Evolutionary conservation across 2,797 vertebrate species (phyloP).

Genomic region (Echiichthys vipera): DNA sequence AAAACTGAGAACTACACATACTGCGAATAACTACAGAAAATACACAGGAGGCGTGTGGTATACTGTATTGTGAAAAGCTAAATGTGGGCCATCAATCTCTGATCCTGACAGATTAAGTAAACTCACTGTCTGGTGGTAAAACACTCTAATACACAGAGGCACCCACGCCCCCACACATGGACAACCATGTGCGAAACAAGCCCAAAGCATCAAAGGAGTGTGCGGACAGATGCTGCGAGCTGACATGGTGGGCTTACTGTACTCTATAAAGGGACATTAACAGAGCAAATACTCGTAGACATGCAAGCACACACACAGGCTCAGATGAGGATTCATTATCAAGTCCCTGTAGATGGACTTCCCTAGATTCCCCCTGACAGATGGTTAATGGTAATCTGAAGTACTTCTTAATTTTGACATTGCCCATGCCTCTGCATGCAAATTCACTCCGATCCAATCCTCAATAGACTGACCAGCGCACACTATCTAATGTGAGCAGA

Average conservation of each 20-base stretch:
- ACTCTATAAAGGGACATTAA: conserved; percentile 54
- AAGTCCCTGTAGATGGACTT: conserved; percentile 33
- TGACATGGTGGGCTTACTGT: conserved; percentile 56
- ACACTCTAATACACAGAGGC: background rate
- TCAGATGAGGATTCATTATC: conserved; percentile 34
- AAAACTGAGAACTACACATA: background rate
- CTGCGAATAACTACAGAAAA: background rate
- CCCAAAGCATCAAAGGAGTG: conserved; percentile 34
- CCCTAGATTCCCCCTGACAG: conserved; percentile 33
- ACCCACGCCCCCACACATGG: conserved; percentile 41
- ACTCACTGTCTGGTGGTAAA: conserved; percentile 3
- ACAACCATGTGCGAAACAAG: conserved; percentile 58
- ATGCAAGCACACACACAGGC: conserved; percentile 10
- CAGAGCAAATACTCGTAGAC: conserved; percentile 10
- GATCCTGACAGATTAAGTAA: conserved; percentile 50
- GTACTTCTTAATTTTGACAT: conserved; percentile 32
- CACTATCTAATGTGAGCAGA: background rate
- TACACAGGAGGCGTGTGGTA: background rate
- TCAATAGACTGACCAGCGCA: conserved; percentile 1
- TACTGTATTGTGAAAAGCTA: background rate
- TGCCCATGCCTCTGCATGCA: conserved; percentile 22
- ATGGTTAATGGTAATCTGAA: conserved; percentile 41
- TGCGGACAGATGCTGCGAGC: conserved; percentile 65
- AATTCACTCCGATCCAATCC: background rate
- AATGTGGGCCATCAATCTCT: conserved; percentile 22